Evolutionary conservation across 2,888 invertebrate genomes (phyloP), one percentile per base, ranked within the genome.

Genomic region (Allophyes oxyacanthae): DNA sequence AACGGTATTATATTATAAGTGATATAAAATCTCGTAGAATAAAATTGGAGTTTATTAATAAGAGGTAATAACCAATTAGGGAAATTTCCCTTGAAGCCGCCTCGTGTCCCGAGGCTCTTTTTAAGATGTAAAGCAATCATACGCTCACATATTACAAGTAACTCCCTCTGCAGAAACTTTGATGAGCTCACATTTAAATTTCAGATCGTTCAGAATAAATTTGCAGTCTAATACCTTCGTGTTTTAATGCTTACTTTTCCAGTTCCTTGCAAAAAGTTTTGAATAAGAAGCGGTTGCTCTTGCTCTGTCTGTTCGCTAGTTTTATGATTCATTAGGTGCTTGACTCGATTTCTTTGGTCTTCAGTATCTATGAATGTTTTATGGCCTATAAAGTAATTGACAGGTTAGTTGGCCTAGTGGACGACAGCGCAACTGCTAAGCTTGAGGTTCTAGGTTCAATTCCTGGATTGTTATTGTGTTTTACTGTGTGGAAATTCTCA

Each of bases 111-210:
- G 54, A 54, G 75, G 82, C 77, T 70, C 76, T 83, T 81, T 84
- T 79, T 77, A 82, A 84, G 82, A 82, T 78, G 73, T 77, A 72
- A 81, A 75, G 82, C 79, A 86, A 84, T 82, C 85, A 79, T 78
- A 83, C 71, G 72, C 75, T 78, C 79, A 78, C 77, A 80, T 82
- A 82, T 81, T 79, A 80, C 80, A 75, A 81, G 80, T 75, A 79
- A 81, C 80, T 82, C 80, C 63, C 75, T 59, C 46, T 71, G 78
- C 69, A 81, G 81, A 81, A 90, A 91, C 85, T 90, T 91, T 91
- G 90, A 90, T 89, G 88, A 90, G 83, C 83, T 81, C 85, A 56
- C 79, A 91, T 91, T 90, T 91, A 90, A 91, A 91, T 89, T 91
- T 90, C 85, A 91, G 86, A 91, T 90, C 85, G 78, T 75, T 81